These are phyloP conservation scores for Rhopalosiphum maidis DNA, from an alignment of 1,140 invertebrate species.

Conservation along the genomic window DNA sequence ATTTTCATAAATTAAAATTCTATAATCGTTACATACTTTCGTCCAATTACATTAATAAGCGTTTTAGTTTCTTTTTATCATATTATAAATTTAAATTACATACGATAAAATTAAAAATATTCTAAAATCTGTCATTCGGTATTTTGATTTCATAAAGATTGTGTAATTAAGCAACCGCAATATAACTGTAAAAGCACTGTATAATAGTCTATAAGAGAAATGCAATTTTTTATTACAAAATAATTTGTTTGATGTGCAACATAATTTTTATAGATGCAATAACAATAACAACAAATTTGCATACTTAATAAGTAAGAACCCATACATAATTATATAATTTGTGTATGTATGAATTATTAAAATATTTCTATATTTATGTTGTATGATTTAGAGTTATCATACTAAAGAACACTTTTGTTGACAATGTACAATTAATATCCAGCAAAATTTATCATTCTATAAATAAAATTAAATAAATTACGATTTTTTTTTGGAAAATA, in stretches of 20 bases:
- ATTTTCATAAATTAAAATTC: background rate
- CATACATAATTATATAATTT: background rate
- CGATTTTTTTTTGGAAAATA: background rate
- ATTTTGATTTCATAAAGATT: background rate
- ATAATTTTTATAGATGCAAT: background rate
- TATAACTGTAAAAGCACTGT: background rate
- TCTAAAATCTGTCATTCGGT: background rate
- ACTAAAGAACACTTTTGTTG: too few species aligned
- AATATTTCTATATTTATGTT: background rate
- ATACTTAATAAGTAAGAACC: background rate
- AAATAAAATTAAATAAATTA: background rate
- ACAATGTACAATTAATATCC: background rate
- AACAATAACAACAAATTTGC: background rate
- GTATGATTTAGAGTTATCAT: background rate
- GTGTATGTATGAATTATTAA: background rate
- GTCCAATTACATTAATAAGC: background rate
- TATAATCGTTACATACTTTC: background rate
- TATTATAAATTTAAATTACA: conserved; percentile 1
- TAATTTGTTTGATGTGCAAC: background rate
- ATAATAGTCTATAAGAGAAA: background rate
- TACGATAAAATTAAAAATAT: background rate
- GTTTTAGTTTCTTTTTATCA: background rate
- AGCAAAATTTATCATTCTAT: background rate
- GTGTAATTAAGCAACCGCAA: background rate
- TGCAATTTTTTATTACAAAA: background rate